phyloP scores from a whole-genome alignment of 2,888 invertebrate genomes.

The Dolichopus griseipennis region DNA sequence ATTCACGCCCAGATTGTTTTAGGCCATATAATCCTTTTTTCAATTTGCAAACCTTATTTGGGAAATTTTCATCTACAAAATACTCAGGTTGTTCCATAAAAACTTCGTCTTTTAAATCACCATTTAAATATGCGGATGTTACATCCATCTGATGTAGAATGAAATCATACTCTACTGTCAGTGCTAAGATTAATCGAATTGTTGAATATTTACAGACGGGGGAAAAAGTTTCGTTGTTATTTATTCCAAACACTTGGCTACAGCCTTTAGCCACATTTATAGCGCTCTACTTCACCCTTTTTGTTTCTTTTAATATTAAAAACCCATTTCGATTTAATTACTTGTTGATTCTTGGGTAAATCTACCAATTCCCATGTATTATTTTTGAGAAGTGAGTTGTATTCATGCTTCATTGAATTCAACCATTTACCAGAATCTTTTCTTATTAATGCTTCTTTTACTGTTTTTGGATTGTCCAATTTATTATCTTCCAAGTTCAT shows the following conservation, averaged over 20 bases:
- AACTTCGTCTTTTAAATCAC: slow-evolving; percentile 14
- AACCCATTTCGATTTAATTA: slow-evolving; percentile 17
- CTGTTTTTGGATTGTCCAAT: background rate
- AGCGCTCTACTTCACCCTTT: background rate
- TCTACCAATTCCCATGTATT: too few relatives aligned
- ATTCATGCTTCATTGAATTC: slow-evolving; percentile 12
- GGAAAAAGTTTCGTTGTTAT: slow-evolving; percentile 16
- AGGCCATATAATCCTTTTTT: slow-evolving; percentile 16
- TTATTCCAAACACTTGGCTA: slow-evolving; percentile 11
- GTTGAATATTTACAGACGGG: slow-evolving; percentile 17
- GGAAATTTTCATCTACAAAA: slow-evolving; percentile 8
- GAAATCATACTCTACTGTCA: slow-evolving; percentile 14
- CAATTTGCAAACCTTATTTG: slow-evolving; percentile 12
- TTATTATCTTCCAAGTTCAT: background rate
- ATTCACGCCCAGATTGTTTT: slow-evolving; percentile 14
- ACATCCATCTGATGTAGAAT: too few relatives aligned
- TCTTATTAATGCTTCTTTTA: slow-evolving; percentile 12
- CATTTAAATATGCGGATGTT: slow-evolving; percentile 16
- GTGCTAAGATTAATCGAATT: slow-evolving; percentile 14
- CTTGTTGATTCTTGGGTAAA: slow-evolving; percentile 2
- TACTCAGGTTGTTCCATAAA: slow-evolving; percentile 16
- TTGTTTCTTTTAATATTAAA: slow-evolving; percentile 16
- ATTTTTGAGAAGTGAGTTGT: slow-evolving; percentile 9
- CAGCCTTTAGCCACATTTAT: slow-evolving; percentile 17
- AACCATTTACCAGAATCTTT: slow-evolving; percentile 10